A percentile compares a stretch with the other conserved stretches of the same genome.
Evolutionary conservation across 2,113 vertebrate genomes (phyloP).

Genomic region (Pluvianellus socialis): DNA sequence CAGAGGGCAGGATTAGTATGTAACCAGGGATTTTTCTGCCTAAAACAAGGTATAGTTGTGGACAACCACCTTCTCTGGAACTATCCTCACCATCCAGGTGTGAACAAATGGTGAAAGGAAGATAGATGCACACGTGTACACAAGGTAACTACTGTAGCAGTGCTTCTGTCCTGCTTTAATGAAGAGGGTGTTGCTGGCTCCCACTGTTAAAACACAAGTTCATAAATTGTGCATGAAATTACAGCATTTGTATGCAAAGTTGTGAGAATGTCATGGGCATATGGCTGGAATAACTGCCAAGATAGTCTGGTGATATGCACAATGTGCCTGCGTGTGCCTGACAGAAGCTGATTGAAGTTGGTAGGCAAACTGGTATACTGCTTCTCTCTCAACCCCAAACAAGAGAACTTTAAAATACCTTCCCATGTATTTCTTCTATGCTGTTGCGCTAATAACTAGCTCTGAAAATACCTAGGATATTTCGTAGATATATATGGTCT

Average conservation of each 20-base stretch:
- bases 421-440: background rate
- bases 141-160: background rate
- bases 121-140: too few relatives aligned
- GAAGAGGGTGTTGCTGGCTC: background rate
- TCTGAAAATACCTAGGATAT: background rate
- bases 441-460: background rate
- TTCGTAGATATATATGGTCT: background rate
- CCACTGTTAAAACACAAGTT: background rate
- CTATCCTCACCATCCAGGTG: background rate
- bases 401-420: background rate
- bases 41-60: background rate
- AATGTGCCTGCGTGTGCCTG: too few relatives aligned
- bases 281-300: background rate
- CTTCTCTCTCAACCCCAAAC: background rate
- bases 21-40: background rate
- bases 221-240: background rate
- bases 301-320: background rate
- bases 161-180: background rate
- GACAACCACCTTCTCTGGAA: background rate
- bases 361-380: background rate
- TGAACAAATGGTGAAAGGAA: background rate
- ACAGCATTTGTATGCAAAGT: background rate
- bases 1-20: background rate
- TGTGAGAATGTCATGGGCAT: background rate
- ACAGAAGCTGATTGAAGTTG: background rate